These are phyloP conservation scores for Ciconia nigra DNA, from an alignment of 2,797 vertebrate genomes.

Conservation along the genomic window DNA sequence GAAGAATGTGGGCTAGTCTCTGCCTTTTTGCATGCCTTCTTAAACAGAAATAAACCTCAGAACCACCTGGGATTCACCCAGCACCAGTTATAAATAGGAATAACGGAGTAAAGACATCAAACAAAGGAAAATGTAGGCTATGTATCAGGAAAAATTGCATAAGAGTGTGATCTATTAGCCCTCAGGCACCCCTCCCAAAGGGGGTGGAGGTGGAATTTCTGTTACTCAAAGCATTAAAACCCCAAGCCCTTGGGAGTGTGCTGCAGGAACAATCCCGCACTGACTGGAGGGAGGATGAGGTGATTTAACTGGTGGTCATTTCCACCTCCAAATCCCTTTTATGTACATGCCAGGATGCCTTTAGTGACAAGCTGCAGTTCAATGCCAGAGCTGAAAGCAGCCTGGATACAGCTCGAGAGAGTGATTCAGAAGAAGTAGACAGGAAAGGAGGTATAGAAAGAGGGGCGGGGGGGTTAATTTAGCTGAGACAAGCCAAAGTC, in stretches of 20 bases:
- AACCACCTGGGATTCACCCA: conserved; percentile 43
- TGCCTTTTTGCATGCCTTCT: conserved; percentile 24
- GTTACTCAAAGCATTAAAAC: conserved; percentile 23
- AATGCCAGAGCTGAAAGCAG: background rate
- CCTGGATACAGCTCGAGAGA: background rate
- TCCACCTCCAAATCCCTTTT: conserved; percentile 34
- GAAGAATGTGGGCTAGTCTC: background rate
- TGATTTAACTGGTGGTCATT: conserved; percentile 54
- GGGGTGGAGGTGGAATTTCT: conserved; percentile 31
- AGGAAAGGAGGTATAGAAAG: conserved; percentile 54
- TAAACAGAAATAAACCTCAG: conserved; percentile 47
- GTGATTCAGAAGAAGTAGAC: conserved; percentile 35
- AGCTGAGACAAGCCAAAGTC: conserved; percentile 22
- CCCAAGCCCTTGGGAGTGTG: background rate
- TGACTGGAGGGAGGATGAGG: background rate
- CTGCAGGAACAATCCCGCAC: background rate
- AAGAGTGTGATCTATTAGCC: conserved; percentile 9
- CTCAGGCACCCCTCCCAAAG: background rate
- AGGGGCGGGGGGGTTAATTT: background rate
- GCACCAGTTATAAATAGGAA: conserved; percentile 19
- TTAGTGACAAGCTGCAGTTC: conserved; percentile 16
- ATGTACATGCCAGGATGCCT: conserved; percentile 30
- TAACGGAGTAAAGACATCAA: background rate
- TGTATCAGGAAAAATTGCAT: conserved; percentile 47
- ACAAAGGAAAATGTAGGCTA: conserved; percentile 55